Evolutionary conservation across 2,888 invertebrate species (phyloP).

Genomic region (Sabellastarte sp.): DNA sequence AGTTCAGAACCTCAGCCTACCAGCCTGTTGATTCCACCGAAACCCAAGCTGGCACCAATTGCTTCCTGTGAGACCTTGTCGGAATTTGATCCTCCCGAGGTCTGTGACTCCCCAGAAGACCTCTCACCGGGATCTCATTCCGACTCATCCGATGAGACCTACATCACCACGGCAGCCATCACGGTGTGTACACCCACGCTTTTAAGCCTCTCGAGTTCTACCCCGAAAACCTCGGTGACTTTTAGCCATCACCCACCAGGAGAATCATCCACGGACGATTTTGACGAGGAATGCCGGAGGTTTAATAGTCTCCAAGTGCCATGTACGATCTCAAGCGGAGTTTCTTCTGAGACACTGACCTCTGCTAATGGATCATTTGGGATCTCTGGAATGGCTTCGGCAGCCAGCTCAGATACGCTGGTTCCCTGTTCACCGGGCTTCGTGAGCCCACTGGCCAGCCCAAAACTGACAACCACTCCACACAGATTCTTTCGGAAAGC

Average conservation of each 20-base stretch:
- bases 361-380: constrained; percentile 22
- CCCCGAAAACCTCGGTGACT: neutral
- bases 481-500: constrained; percentile 14
- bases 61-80: constrained; percentile 57
- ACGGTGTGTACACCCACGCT: neutral
- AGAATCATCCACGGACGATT: neutral
- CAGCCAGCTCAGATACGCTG: constrained; percentile 51
- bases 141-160: constrained; percentile 9
- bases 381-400: constrained; percentile 38
- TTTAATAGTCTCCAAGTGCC: constrained; percentile 13
- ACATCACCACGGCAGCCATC: constrained; percentile 8
- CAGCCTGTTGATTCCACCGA: constrained; percentile 31
- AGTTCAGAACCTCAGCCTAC: constrained; percentile 7
- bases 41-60: constrained; percentile 55
- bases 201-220: neutral
- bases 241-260: neutral
- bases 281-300: constrained; percentile 2
- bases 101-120: neutral
- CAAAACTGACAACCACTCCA: constrained; percentile 32
- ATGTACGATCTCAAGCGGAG: constrained; percentile 11
- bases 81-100: constrained; percentile 31
- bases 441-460: constrained; percentile 40
- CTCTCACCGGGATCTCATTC: no score
- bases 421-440: constrained; percentile 49
- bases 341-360: constrained; percentile 42